These are phyloP conservation scores for Troides helena DNA, from an alignment of 2,888 invertebrate species.

Conservation along the genomic window DNA sequence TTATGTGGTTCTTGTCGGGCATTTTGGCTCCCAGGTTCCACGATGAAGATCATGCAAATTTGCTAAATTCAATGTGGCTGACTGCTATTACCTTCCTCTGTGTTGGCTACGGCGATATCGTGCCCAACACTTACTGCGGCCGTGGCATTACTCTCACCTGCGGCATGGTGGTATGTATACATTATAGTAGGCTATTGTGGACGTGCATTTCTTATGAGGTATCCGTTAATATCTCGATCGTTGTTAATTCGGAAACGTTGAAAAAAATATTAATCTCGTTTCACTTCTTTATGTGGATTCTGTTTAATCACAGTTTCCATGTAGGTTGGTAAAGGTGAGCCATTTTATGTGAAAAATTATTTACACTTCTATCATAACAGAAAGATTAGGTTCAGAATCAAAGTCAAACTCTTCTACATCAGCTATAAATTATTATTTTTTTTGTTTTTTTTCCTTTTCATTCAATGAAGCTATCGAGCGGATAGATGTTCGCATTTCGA, in stretches of 20 bases:
- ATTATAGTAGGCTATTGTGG: conserved; percentile 62
- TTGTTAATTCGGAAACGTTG: not conserved
- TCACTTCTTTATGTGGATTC: not conserved
- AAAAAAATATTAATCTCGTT: conserved; percentile 1
- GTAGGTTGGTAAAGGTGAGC: conserved; percentile 77
- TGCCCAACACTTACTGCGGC: conserved; percentile 99
- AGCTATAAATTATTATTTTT: conserved; percentile 31
- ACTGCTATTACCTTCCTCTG: conserved; percentile 99
- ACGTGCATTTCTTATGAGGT: conserved; percentile 44
- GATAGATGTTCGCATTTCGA: no score
- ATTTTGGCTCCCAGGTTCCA: conserved; percentile 91
- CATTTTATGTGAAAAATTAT: conserved; percentile 73
- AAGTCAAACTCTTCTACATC: conserved; percentile 77
- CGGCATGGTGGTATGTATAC: conserved; percentile 98
- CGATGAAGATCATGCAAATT: conserved; percentile 98
- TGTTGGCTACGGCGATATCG: conserved; percentile 99
- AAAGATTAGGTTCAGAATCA: conserved; percentile 61
- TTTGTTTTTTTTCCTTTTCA: conserved; percentile 31
- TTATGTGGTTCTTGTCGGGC: conserved; percentile 78
- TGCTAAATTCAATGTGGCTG: conserved; percentile 99
- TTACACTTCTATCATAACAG: conserved; percentile 51
- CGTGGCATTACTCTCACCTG: conserved; percentile 99
- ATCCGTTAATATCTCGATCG: conserved; percentile 23
- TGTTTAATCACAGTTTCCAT: conserved; percentile 38
- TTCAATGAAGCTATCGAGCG: not conserved